Percentiles rank a stretch among this genome's conserved stretches.
Conservation (phyloP, 1,140 invertebrate genomes). For the Zaprionus inermis region DNA sequence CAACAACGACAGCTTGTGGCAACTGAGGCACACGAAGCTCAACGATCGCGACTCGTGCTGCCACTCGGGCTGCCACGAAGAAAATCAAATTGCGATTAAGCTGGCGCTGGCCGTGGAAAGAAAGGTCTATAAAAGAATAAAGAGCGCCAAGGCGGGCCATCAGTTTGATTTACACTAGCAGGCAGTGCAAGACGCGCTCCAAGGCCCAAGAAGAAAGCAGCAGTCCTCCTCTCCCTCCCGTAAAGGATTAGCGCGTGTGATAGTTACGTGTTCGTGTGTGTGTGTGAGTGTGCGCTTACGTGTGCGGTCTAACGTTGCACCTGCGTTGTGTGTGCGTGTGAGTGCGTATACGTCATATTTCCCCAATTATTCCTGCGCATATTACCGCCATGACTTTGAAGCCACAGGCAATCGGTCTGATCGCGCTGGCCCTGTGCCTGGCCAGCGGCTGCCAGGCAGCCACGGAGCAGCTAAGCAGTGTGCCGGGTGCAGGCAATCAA, state of each 20-base stretch:
- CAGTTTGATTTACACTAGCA: slow-evolving; percentile 76
- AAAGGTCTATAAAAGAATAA: slow-evolving; percentile 83
- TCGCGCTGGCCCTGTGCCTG: slow-evolving; percentile 51
- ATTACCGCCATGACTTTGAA: slow-evolving; percentile 54
- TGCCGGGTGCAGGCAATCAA: slow-evolving; percentile 36
- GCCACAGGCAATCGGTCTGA: slow-evolving; percentile 46
- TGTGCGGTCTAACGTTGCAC: slow-evolving; percentile 11
- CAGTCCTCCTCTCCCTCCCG: neutral
- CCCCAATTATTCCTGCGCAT: slow-evolving; percentile 5
- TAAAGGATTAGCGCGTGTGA: slow-evolving; percentile 55
- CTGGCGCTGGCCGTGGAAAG: slow-evolving; percentile 46
- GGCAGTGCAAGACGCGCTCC: slow-evolving; percentile 56
- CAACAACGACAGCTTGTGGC: slow-evolving; percentile 29
- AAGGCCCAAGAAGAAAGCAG: slow-evolving; percentile 13
- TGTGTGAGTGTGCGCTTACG: slow-evolving; percentile 16
- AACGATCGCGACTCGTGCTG: slow-evolving; percentile 6
- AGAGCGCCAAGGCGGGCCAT: slow-evolving; percentile 68
- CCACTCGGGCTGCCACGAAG: slow-evolving; percentile 44
- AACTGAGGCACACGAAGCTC: slow-evolving; percentile 23
- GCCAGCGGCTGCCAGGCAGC: slow-evolving; percentile 56
- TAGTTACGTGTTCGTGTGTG: slow-evolving; percentile 35
- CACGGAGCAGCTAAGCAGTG: slow-evolving; percentile 67
- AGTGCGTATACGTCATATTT: slow-evolving; percentile 1
- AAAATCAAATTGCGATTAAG: slow-evolving; percentile 78
- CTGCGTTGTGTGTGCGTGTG: slow-evolving; percentile 4